These are phyloP conservation scores for Apamea epomidion DNA, from an alignment of 2,888 invertebrate species.

Conservation along the genomic window DNA sequence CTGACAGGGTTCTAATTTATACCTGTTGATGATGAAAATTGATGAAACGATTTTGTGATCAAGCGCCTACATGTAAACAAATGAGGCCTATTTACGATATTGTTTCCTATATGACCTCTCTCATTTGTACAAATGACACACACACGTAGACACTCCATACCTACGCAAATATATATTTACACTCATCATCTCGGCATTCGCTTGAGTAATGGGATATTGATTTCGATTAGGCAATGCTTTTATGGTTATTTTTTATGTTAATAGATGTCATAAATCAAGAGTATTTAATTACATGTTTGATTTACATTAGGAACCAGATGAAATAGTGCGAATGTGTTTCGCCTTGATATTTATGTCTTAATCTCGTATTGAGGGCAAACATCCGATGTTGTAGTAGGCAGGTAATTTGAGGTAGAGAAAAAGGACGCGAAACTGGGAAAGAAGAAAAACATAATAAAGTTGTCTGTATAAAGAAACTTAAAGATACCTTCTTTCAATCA, in stretches of 20 bases:
- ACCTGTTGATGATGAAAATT: not conserved
- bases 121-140: constrained; percentile 52
- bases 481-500: not conserved
- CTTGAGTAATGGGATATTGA: constrained; percentile 63
- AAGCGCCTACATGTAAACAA: constrained; percentile 32
- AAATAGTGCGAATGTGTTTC: constrained; percentile 53
- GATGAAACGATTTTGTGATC: constrained; percentile 4
- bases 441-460: not conserved
- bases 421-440: not conserved
- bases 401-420: not conserved
- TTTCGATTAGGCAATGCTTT: constrained; percentile 63
- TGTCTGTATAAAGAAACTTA: not conserved
- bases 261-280: constrained; percentile 60
- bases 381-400: not conserved
- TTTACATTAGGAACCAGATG: constrained; percentile 51
- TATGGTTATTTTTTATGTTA: constrained; percentile 57
- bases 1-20: no score
- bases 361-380: constrained; percentile 35
- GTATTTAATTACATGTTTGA: constrained; percentile 58
- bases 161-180: constrained; percentile 62
- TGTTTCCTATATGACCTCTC: constrained; percentile 50
- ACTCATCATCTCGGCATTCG: constrained; percentile 53
- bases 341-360: constrained; percentile 55
- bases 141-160: constrained; percentile 42
- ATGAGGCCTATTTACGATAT: constrained; percentile 59